Percentiles rank a stretch among this genome's conserved stretches.
Conservation (phyloP, 2,888 invertebrate genomes). For the Mellilla xanthometata region DNA sequence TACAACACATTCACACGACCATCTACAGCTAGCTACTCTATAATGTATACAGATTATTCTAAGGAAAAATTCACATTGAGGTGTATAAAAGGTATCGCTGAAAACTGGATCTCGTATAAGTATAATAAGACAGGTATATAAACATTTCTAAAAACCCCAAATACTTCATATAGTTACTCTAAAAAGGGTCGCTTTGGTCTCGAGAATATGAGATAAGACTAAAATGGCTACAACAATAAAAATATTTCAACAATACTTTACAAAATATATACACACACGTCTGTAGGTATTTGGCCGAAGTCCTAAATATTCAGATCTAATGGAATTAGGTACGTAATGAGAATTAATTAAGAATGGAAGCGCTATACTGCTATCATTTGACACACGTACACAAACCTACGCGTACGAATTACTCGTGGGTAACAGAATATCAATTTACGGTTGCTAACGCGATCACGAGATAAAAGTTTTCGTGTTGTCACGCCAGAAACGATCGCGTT, state of each 20-base stretch:
- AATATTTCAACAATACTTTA: conserved; percentile 71
- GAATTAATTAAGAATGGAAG: conserved; percentile 11
- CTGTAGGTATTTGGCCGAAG: conserved; percentile 25
- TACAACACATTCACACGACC: conserved; percentile 35
- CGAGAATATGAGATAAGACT: conserved; percentile 72
- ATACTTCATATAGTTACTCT: conserved; percentile 65
- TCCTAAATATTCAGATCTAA: conserved; percentile 21
- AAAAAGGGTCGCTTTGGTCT: conserved; percentile 77
- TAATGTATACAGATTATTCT: conserved; percentile 59
- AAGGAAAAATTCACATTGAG: conserved; percentile 67
- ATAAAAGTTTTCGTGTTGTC: conserved; percentile 5
- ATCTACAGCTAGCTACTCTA: conserved; percentile 58
- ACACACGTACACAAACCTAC: too few species aligned
- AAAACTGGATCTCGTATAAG: conserved; percentile 68
- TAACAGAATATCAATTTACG: neutral
- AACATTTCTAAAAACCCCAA: conserved; percentile 73
- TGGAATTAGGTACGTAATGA: conserved; percentile 9
- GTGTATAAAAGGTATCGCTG: conserved; percentile 73
- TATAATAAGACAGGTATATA: conserved; percentile 66
- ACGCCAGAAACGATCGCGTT: conserved; percentile 10
- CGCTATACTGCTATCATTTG: conserved; percentile 9
- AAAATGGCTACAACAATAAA: conserved; percentile 63
- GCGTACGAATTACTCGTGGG: neutral
- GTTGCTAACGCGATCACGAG: conserved; percentile 1
- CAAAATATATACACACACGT: conserved; percentile 68